phyloP scores from a whole-genome alignment of 2,888 invertebrate species.

The Aphrophora alni region DNA sequence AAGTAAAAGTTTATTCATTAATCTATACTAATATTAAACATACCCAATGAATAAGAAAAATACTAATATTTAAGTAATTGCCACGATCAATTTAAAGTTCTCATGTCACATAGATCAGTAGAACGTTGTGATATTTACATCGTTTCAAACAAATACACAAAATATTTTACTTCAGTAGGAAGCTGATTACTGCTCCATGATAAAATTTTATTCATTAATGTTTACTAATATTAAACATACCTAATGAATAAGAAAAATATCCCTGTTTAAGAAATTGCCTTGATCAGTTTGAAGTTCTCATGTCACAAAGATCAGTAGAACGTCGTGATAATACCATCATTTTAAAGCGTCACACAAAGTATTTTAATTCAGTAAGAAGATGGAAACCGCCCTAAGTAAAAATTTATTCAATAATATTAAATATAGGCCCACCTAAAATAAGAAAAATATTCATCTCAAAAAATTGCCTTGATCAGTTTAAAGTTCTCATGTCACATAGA shows the following conservation, averaged over 20 bases:
- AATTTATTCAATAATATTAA: too few relatives aligned
- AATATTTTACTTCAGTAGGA: background rate
- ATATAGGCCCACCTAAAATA: too few relatives aligned
- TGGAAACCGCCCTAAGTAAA: too few relatives aligned
- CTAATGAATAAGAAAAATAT: conserved; percentile 20
- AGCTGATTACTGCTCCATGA: too few relatives aligned
- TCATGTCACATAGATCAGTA: background rate
- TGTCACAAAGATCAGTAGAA: background rate
- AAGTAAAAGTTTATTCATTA: too few relatives aligned
- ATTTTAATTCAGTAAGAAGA: too few relatives aligned
- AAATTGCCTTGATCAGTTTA: background rate
- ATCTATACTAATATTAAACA: too few relatives aligned
- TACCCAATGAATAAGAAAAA: too few relatives aligned
- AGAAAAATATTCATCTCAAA: too few relatives aligned
- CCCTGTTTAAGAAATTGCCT: background rate
- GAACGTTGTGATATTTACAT: background rate
- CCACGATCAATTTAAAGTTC: background rate
- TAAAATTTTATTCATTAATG: background rate
- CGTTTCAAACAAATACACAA: background rate
- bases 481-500: background rate
- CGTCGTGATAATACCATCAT: background rate
- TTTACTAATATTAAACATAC: background rate
- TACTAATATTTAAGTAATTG: too few relatives aligned
- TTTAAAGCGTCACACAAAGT: too few relatives aligned
- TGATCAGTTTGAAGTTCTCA: background rate